Conservation (phyloP, 2,113 vertebrate species). For the Oncorhynchus clarkii region DNA sequence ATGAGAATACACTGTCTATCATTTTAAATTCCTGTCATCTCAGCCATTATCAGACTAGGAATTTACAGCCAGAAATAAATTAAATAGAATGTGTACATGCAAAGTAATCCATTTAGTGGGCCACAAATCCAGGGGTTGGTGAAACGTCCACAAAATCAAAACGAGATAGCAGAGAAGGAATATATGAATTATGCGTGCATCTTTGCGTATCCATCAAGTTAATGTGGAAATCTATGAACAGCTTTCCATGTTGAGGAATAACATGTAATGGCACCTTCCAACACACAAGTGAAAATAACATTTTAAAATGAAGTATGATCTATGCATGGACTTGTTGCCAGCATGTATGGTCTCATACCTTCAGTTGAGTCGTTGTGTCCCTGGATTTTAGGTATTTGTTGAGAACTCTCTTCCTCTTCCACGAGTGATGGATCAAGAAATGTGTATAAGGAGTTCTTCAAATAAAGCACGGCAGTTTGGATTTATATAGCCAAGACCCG, state of each 20-base stretch:
- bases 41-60: background rate
- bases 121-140: slow-evolving; percentile 2
- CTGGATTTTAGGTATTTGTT: slow-evolving; percentile 52
- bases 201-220: slow-evolving; percentile 3
- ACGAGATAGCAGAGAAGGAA: background rate
- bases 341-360: slow-evolving; percentile 58
- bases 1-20: no score
- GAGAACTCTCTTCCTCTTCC: slow-evolving; percentile 56
- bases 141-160: slow-evolving; percentile 6
- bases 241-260: background rate
- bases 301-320: background rate
- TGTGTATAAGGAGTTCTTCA: slow-evolving; percentile 78
- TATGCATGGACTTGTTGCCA: slow-evolving; percentile 9
- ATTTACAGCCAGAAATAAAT: background rate
- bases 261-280: background rate
- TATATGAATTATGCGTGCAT: background rate
- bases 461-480: slow-evolving; percentile 75
- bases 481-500: slow-evolving; percentile 92
- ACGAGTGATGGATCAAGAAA: slow-evolving; percentile 57
- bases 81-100: background rate
- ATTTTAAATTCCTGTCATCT: no score
- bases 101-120: slow-evolving; percentile 1
- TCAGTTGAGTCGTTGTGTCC: slow-evolving; percentile 55
- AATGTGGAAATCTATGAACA: background rate
- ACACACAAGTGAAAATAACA: background rate